Evolutionary conservation across 2,888 invertebrate genomes (phyloP).

Genomic region (Julus scanicus): DNA sequence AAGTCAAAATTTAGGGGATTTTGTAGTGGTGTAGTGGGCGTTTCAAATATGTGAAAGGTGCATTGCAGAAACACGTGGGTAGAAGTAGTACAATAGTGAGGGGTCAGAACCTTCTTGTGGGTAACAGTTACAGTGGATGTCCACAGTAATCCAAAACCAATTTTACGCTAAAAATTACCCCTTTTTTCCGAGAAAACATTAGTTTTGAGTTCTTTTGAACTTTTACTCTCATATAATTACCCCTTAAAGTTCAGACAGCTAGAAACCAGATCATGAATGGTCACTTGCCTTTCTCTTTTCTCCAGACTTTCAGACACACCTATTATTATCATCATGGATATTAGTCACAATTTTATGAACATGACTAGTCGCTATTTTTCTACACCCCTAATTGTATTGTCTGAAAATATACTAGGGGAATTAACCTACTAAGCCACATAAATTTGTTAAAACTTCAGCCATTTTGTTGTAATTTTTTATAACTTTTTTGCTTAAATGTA

Average conservation of each 20-base stretch:
- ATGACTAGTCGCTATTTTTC: not conserved
- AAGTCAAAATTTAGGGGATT: not conserved
- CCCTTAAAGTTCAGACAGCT: not conserved
- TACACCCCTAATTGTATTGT: not conserved
- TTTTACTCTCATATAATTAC: not conserved
- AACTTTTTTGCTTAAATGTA: not conserved
- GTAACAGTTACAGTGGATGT: not conserved
- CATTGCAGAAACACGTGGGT: not conserved
- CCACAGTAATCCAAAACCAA: not conserved
- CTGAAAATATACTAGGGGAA: not conserved
- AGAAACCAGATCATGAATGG: slow-evolving; percentile 31
- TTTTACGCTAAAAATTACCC: not conserved
- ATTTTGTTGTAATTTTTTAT: not conserved
- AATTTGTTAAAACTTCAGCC: not conserved
- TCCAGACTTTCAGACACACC: not conserved
- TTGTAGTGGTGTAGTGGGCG: not conserved
- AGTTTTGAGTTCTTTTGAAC: not conserved
- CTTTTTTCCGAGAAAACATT: slow-evolving; percentile 3
- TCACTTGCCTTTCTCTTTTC: not conserved
- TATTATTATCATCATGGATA: not conserved
- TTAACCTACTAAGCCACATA: slow-evolving; percentile 9
- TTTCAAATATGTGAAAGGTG: not conserved
- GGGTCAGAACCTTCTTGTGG: not conserved
- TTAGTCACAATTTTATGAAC: not conserved
- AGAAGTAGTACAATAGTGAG: not conserved